Conservation (phyloP, 2,113 vertebrate genomes). For the Petrocephalus microphthalmus region DNA sequence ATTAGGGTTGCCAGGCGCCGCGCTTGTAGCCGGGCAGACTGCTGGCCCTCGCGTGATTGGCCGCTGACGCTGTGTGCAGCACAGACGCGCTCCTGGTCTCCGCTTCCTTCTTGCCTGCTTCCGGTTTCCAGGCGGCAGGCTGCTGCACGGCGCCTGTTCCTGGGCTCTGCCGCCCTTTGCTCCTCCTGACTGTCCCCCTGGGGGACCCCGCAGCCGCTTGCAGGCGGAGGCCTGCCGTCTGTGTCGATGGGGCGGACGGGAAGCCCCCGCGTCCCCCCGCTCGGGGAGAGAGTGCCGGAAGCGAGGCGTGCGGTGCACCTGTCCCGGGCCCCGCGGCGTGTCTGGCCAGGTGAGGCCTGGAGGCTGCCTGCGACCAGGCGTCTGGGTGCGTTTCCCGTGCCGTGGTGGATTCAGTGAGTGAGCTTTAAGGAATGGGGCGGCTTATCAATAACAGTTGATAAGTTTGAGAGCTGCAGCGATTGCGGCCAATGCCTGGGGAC, state of each 20-base stretch:
- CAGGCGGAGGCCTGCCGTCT: no score
- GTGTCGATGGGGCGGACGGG: neutral
- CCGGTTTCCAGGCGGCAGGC: neutral
- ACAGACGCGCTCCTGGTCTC: neutral
- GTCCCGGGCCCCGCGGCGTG: neutral
- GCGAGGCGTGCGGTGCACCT: neutral
- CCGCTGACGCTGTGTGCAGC: neutral
- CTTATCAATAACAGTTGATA: neutral
- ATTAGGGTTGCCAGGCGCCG: slow-evolving; percentile 3
- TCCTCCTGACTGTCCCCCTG: no score
- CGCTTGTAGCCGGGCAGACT: slow-evolving; percentile 7
- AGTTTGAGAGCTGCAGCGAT: neutral
- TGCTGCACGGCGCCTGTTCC: neutral
- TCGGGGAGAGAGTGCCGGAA: neutral
- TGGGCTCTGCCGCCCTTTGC: neutral
- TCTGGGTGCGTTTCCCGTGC: neutral
- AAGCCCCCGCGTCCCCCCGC: no score
- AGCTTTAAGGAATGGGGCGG: neutral
- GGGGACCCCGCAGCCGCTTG: no score
- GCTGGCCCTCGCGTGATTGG: slow-evolving; percentile 3
- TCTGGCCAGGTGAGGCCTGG: neutral
- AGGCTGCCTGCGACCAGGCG: neutral
- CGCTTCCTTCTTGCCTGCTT: neutral
- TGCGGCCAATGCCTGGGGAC: neutral
- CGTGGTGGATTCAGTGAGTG: neutral